Evolutionary conservation across 2,888 invertebrate genomes (phyloP).

Genomic region (Drosophila koepferae): DNA sequence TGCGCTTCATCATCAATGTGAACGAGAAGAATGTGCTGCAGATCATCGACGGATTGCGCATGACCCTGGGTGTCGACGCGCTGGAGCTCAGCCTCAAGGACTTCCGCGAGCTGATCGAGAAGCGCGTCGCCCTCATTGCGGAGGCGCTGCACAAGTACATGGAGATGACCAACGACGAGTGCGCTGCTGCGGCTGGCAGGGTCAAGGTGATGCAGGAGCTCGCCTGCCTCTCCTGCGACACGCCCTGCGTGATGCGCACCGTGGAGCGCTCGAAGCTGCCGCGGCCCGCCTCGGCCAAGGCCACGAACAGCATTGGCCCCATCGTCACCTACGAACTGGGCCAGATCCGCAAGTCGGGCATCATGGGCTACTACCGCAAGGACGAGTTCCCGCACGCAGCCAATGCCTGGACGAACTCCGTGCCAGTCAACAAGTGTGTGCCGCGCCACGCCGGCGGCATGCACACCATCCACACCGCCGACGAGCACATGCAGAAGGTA

Average conservation of each 20-base stretch:
- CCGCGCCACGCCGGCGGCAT: slow-evolving; percentile 91
- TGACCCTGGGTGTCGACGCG: slow-evolving; percentile 87
- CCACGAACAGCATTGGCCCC: slow-evolving; percentile 88
- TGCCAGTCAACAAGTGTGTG: slow-evolving; percentile 65
- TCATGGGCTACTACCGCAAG: slow-evolving; percentile 81
- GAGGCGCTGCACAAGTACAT: slow-evolving; percentile 76
- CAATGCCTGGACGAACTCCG: slow-evolving; percentile 69
- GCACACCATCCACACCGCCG: slow-evolving; percentile 90
- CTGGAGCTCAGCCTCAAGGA: slow-evolving; percentile 89
- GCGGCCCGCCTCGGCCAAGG: slow-evolving; percentile 86
- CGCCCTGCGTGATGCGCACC: slow-evolving; percentile 90
- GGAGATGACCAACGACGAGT: slow-evolving; percentile 83
- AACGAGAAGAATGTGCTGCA: slow-evolving; percentile 77
- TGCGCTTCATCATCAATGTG: slow-evolving; percentile 65
- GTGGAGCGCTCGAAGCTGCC: slow-evolving; percentile 86
- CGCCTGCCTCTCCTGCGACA: slow-evolving; percentile 92
- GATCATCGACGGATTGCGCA: slow-evolving; percentile 88
- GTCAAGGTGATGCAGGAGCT: slow-evolving; percentile 89
- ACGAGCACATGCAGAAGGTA: slow-evolving; percentile 87
- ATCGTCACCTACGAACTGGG: slow-evolving; percentile 91
- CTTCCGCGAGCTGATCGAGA: slow-evolving; percentile 89
- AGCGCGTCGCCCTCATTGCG: slow-evolving; percentile 76
- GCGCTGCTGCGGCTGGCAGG: slow-evolving; percentile 91
- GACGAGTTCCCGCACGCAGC: slow-evolving; percentile 76
- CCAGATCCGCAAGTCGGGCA: slow-evolving; percentile 83